A percentile compares a stretch with the other conserved stretches of the same genome.
phyloP scores from a whole-genome alignment of 2,797 vertebrate genomes.

The Valencia hispanica region DNA sequence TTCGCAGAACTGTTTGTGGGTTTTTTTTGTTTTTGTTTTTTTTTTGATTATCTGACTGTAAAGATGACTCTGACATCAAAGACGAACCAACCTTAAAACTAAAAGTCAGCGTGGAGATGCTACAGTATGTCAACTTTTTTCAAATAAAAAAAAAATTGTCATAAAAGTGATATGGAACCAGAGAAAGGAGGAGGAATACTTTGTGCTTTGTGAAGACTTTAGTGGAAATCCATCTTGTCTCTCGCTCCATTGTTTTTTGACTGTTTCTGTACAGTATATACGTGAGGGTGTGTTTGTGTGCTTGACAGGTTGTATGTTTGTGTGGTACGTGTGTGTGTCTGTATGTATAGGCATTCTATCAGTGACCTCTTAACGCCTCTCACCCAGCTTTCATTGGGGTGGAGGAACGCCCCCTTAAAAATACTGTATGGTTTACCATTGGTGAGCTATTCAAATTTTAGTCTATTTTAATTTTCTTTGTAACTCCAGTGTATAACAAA shows the following conservation, averaged over 20 bases:
- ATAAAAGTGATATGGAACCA: slow-evolving; percentile 75
- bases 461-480: slow-evolving; percentile 91
- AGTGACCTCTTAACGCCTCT: slow-evolving; percentile 90
- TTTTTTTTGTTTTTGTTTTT: slow-evolving; percentile 29
- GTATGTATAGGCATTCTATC: slow-evolving; percentile 99
- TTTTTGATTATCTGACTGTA: slow-evolving; percentile 88
- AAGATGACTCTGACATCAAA: slow-evolving; percentile 76
- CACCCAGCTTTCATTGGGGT: slow-evolving; percentile 89
- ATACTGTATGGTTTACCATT: slow-evolving; percentile 97
- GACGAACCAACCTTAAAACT: slow-evolving; percentile 73
- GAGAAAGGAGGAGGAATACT: slow-evolving; percentile 78
- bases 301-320: slow-evolving; percentile 84
- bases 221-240: slow-evolving; percentile 91
- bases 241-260: slow-evolving; percentile 92
- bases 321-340: slow-evolving; percentile 95
- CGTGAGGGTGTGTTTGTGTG: slow-evolving; percentile 81
- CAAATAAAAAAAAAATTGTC: slow-evolving; percentile 50
- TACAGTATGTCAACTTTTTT: slow-evolving; percentile 85
- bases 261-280: slow-evolving; percentile 96
- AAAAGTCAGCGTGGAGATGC: slow-evolving; percentile 86
- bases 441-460: slow-evolving; percentile 93
- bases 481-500: slow-evolving; percentile 99
- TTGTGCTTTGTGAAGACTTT: slow-evolving; percentile 82
- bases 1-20: slow-evolving; percentile 88
- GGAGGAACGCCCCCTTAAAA: slow-evolving; percentile 82